Evolutionary conservation across 2,797 vertebrate genomes (phyloP).

Genomic region (Sebastes matsubarae): DNA sequence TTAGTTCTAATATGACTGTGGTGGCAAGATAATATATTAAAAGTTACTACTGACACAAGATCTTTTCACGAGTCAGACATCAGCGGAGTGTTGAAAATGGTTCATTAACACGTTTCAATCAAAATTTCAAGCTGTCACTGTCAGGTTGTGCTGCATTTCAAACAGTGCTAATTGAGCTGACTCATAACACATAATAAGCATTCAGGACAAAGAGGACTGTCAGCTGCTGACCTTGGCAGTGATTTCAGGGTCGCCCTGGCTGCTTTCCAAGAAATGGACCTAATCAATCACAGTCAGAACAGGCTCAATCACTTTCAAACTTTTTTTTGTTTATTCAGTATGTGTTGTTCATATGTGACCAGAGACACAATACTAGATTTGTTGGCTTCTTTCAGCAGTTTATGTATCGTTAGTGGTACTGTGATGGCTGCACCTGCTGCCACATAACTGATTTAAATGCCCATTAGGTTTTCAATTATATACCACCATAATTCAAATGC

Average conservation of each 20-base stretch:
- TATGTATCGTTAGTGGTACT: neutral
- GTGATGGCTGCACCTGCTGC: neutral
- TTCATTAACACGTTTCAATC: slow-evolving; percentile 21
- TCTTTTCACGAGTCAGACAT: slow-evolving; percentile 21
- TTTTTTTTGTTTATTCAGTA: neutral
- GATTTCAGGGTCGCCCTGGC: neutral
- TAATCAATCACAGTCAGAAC: neutral
- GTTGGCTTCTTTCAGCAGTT: neutral
- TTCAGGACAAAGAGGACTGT: slow-evolving; percentile 1
- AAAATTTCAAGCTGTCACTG: neutral
- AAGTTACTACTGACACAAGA: neutral
- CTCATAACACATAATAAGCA: neutral
- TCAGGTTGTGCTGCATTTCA: neutral
- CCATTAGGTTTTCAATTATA: too few relatives aligned
- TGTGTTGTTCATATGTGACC: neutral
- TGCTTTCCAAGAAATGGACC: neutral
- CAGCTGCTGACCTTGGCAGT: slow-evolving; percentile 10
- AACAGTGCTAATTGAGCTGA: slow-evolving; percentile 4
- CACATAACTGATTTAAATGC: neutral
- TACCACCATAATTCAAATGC: too few relatives aligned
- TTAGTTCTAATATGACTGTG: neutral
- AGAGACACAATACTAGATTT: neutral
- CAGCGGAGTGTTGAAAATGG: neutral
- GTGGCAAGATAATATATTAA: slow-evolving; percentile 7
- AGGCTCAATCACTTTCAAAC: neutral